phyloP scores from a whole-genome alignment of 2,797 vertebrate genomes.

The Garrulus glandarius region DNA sequence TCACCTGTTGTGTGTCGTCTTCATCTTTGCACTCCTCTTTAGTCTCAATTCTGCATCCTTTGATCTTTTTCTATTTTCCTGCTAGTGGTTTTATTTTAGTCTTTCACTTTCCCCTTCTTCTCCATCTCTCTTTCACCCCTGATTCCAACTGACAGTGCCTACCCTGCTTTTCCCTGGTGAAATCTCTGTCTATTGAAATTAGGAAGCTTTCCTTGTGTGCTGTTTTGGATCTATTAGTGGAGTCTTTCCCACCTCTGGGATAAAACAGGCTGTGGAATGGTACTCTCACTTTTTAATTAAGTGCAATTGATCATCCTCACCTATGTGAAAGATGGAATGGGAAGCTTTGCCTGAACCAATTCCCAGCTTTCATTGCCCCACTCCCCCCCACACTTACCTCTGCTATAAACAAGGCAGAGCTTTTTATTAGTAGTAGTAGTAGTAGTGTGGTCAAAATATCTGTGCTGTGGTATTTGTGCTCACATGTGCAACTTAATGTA shows the following conservation, averaged over 20 bases:
- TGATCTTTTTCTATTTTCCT: neutral
- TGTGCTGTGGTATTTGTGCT: neutral
- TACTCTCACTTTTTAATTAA: neutral
- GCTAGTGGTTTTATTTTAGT: neutral
- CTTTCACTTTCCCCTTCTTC: neutral
- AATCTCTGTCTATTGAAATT: neutral
- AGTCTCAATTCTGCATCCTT: neutral
- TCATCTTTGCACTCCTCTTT: neutral
- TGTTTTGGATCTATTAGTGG: neutral
- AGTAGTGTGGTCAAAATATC: neutral
- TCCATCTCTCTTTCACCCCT: neutral
- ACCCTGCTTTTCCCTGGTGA: neutral
- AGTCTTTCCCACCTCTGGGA: neutral
- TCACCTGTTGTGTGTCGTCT: neutral
- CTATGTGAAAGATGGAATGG: neutral
- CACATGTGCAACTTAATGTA: neutral
- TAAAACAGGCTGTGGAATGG: neutral
- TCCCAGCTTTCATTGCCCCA: neutral
- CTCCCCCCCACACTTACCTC: neutral
- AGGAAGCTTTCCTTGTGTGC: neutral
- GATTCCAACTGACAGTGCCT: neutral
- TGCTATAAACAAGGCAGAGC: neutral
- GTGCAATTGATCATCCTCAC: neutral
- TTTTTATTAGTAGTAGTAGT: neutral
- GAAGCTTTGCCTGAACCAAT: neutral